Conservation (phyloP, 2,113 vertebrate species). For the Semicossyphus pulcher region DNA sequence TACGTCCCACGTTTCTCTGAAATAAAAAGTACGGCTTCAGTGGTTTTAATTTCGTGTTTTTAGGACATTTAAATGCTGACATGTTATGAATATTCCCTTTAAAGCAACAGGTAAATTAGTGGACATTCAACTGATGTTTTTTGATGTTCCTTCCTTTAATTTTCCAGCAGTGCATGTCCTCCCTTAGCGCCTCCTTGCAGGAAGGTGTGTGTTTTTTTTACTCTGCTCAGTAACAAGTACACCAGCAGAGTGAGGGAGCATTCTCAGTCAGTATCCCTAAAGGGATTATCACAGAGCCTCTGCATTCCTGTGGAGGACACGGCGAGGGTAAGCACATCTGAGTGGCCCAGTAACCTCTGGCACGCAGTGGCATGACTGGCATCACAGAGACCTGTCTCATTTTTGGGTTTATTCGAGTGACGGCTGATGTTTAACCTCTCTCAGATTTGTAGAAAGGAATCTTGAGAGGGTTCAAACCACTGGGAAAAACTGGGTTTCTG, state of each 20-base stretch:
- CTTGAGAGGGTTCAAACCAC: not conserved
- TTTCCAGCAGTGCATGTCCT: not conserved
- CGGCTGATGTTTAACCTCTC: not conserved
- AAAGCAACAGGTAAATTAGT: slow-evolving; percentile 1
- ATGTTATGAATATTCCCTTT: no score
- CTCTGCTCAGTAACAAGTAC: slow-evolving; percentile 40
- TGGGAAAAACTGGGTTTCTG: not conserved
- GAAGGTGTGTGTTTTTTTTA: slow-evolving; percentile 31
- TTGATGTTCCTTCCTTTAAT: not conserved
- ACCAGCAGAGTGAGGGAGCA: slow-evolving; percentile 40
- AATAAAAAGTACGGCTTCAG: no score
- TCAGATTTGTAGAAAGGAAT: not conserved
- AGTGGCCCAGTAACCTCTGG: slow-evolving; percentile 61
- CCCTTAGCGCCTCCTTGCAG: not conserved
- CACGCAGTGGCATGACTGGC: slow-evolving; percentile 32
- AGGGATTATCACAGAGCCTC: slow-evolving; percentile 70
- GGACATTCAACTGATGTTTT: not conserved
- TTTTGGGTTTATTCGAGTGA: slow-evolving; percentile 20
- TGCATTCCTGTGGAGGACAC: slow-evolving; percentile 66
- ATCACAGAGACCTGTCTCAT: slow-evolving; percentile 10
- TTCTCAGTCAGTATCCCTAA: slow-evolving; percentile 66
- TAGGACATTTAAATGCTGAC: no score
- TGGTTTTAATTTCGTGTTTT: no score
- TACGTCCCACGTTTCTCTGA: no score
- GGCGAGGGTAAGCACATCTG: slow-evolving; percentile 54